Conservation (phyloP, 2,797 vertebrate species). For the Carduelis carduelis region DNA sequence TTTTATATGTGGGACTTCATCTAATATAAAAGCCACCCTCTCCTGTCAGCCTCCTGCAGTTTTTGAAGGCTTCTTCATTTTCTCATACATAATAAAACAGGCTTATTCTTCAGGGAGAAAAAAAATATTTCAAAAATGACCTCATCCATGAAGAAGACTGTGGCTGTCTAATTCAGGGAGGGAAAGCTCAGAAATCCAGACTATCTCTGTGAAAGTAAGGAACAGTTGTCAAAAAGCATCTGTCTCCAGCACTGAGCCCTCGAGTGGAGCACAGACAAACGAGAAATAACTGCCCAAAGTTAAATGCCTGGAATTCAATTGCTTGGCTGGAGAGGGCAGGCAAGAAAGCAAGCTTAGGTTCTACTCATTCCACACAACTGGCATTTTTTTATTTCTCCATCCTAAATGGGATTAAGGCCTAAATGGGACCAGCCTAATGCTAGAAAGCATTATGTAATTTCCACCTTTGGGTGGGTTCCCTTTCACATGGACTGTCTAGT, state of each 20-base stretch:
- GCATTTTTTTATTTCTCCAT: not conserved
- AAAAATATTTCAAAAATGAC: not conserved
- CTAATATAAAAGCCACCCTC: not conserved
- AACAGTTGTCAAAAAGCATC: not conserved
- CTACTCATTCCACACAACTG: not conserved
- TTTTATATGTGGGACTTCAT: not conserved
- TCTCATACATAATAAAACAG: not conserved
- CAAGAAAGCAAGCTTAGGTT: not conserved
- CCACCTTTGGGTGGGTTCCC: slow-evolving; percentile 18
- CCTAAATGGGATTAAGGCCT: not conserved
- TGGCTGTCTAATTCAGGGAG: not conserved
- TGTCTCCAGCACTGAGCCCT: not conserved
- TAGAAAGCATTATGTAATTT: slow-evolving; percentile 6
- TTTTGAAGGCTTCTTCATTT: slow-evolving; percentile 19
- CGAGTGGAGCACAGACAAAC: not conserved
- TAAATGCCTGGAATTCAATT: not conserved
- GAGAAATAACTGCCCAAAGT: not conserved
- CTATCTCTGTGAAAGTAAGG: not conserved
- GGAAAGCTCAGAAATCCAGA: not conserved
- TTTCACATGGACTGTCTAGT: not conserved
- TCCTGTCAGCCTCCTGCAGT: not conserved
- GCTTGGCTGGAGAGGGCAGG: not conserved
- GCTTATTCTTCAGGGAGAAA: not conserved
- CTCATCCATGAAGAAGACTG: not conserved
- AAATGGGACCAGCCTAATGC: not conserved